Conservation (phyloP, 2,888 invertebrate species). For the Pharmacophagus antenor region DNA sequence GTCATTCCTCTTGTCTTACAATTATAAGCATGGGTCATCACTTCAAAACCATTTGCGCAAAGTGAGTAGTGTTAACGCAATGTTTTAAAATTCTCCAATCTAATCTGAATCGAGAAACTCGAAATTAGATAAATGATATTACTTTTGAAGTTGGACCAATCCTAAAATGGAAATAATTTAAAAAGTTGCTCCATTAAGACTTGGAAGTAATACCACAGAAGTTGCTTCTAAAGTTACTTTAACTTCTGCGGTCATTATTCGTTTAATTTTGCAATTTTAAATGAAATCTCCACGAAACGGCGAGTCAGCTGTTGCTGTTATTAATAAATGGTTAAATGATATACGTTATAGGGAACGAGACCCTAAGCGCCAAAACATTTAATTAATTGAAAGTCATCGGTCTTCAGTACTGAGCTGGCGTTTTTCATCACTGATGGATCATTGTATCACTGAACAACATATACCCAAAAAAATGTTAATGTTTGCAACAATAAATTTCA, state of each 20-base stretch:
- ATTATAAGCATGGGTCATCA: too few relatives aligned
- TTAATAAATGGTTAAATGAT: slow-evolving; percentile 1
- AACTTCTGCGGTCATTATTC: slow-evolving; percentile 19
- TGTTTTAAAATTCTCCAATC: background rate
- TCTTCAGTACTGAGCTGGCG: background rate
- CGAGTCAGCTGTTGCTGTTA: slow-evolving; percentile 3
- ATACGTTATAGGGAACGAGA: background rate
- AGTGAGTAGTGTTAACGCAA: background rate
- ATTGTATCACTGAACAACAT: background rate
- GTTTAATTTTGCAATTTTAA: slow-evolving; percentile 5
- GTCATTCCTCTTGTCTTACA: too few relatives aligned
- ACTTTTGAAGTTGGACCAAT: slow-evolving; percentile 25
- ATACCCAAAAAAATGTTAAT: background rate
- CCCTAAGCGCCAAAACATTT: background rate
- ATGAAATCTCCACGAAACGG: slow-evolving; percentile 1
- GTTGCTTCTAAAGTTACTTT: slow-evolving; percentile 18
- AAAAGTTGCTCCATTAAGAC: slow-evolving; percentile 22
- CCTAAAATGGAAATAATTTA: slow-evolving; percentile 25
- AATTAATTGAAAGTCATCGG: background rate
- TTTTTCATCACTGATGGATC: background rate
- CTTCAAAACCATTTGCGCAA: too few relatives aligned
- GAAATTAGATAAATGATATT: slow-evolving; percentile 20
- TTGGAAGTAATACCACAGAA: slow-evolving; percentile 15
- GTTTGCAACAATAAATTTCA: background rate
- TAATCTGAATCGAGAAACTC: slow-evolving; percentile 9